These are phyloP conservation scores for Triplophysa dalaica DNA, from an alignment of 2,113 vertebrate species.

Conservation along the genomic window DNA sequence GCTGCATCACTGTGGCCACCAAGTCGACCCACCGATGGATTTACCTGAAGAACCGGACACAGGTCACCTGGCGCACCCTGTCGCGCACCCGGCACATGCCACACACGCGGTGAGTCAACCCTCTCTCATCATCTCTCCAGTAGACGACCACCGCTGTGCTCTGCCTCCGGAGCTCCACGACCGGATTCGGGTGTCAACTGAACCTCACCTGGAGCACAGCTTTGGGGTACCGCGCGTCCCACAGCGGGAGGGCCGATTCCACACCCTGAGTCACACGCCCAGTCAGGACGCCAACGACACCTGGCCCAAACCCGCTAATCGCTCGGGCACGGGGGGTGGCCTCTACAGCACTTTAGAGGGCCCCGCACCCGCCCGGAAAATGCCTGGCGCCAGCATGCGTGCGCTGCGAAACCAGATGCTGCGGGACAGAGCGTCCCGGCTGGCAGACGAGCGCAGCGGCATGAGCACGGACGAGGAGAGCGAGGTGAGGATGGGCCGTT, in stretches of 20 bases:
- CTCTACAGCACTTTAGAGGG: conserved; percentile 74
- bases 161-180: conserved; percentile 53
- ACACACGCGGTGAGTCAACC: conserved; percentile 51
- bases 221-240: conserved; percentile 52
- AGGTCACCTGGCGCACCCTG: conserved; percentile 1
- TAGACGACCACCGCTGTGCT: conserved; percentile 58
- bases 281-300: conserved; percentile 73
- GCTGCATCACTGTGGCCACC: conserved; percentile 64
- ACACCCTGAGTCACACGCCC: conserved; percentile 61
- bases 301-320: conserved; percentile 73
- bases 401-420: conserved; percentile 72
- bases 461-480: conserved; percentile 77
- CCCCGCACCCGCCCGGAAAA: conserved; percentile 53
- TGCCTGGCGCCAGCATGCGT: conserved; percentile 50
- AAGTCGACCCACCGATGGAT: conserved; percentile 26
- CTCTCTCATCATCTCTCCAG: conserved; percentile 60
- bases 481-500: conserved; percentile 69
- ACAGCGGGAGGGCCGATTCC: conserved; percentile 52
- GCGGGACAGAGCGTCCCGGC: conserved; percentile 70
- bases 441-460: conserved; percentile 69
- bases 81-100: neutral
- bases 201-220: conserved; percentile 24
- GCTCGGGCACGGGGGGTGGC: conserved; percentile 61
- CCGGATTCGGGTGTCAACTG: conserved; percentile 30
- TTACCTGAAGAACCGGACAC: conserved; percentile 21